Base-by-base conservation (phyloP, 2,888 invertebrate species). In the Eristalis intricaria region DNA sequence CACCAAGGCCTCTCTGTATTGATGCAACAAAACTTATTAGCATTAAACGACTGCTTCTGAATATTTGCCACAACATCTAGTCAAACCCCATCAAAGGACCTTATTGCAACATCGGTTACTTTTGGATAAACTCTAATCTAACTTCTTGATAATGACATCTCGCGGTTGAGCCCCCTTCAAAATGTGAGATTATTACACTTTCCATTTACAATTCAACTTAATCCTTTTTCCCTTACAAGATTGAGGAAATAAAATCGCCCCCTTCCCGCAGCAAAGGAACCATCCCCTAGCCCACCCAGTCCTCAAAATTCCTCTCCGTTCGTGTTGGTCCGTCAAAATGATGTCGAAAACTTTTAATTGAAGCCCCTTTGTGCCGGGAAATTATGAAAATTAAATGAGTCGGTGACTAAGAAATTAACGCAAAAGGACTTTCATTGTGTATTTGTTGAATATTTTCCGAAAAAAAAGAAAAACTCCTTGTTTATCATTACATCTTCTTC, bases 291-390 rank as follows among this genome's bases (percentile, higher is more conserved):
- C 38, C 10, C n/a, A 1, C 8, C 58, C 38, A 7, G 13, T 38
- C 70, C 15, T 0, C 8, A n/a, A 50, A 50, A 50, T 50, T 11
- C 60, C 5, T 26, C 26, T 71, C 40, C 29, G 40, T 71, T 61
- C 60, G 60, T 71, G 71, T 40, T 71, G 71, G 60, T 60, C 71
- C 71, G 40, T 71, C 70, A 71, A 71, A 71, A 71, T 61, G 71
- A 43, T 73, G 63, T 63, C 63, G 40, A 74, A 74, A 74, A 74
- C 73, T 74, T 73, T 73, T 73, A 73, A 73, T 73, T 73, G 73
- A 63, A 32, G 73, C 43, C 63, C 64, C 64, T 74, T 74, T 64
- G n/a, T 64, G 50, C 32, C 56, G 43, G 63, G 32, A 74, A 74
- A 74, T 74, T 64, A 74, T 74, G 64, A 74, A 64, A 74, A 64